phyloP scores from a whole-genome alignment of 2,888 invertebrate genomes.

The Hydroisotoma schaefferi region DNA sequence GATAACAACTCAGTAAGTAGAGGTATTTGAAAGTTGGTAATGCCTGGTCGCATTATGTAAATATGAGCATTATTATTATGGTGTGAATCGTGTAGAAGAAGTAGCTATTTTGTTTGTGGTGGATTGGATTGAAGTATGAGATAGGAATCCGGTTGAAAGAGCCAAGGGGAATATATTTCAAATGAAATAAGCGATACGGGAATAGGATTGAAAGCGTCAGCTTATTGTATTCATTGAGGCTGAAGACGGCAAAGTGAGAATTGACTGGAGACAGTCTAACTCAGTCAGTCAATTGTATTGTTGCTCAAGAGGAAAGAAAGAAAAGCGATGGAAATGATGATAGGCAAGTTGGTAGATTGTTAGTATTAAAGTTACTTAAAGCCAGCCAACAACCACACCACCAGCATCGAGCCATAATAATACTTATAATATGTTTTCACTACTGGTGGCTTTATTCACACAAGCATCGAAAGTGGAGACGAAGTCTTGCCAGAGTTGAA shows the following conservation, averaged over 20 bases:
- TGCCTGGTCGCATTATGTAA: too few species aligned
- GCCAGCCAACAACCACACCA: conserved; percentile 5
- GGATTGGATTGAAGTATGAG: conserved; percentile 3
- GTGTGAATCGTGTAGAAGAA: neutral
- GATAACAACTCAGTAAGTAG: too few species aligned
- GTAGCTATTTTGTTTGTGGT: neutral
- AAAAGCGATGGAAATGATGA: conserved; percentile 17
- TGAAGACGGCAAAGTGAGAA: conserved; percentile 16
- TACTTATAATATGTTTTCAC: too few species aligned
- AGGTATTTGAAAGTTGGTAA: too few species aligned
- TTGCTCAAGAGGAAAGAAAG: conserved; percentile 15
- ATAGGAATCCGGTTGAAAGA: neutral
- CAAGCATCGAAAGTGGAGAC: too few species aligned
- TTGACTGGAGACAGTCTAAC: conserved; percentile 23
- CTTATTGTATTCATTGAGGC: conserved; percentile 17
- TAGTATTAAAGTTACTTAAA: conserved; percentile 9
- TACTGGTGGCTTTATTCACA: too few species aligned
- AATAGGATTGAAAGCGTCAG: conserved; percentile 22
- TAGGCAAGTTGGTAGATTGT: too few species aligned
- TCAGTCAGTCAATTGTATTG: conserved; percentile 22
- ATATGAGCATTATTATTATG: neutral
- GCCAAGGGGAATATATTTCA: conserved; percentile 20
- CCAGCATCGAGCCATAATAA: neutral
- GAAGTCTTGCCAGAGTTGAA: too few species aligned
- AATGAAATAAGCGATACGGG: conserved; percentile 18